Evolutionary conservation across 2,797 vertebrate genomes (phyloP).

Genomic region (Balearica regulorum): DNA sequence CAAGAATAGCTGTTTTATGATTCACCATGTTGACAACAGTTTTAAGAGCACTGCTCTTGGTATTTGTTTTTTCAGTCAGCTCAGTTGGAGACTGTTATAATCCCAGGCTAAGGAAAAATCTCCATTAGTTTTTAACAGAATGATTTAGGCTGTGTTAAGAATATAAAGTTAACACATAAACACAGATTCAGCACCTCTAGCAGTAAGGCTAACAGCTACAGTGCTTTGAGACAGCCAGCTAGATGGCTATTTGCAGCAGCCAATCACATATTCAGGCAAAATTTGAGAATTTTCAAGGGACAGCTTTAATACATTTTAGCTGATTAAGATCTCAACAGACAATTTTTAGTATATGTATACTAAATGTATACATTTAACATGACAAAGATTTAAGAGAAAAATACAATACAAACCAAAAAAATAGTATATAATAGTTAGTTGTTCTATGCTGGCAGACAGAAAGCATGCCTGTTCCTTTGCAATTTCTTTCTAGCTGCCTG

Average conservation of each 20-base stretch:
- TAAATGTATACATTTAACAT: not conserved
- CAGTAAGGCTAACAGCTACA: not conserved
- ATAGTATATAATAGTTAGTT: not conserved
- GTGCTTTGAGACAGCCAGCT: fast-evolving
- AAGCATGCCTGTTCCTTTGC: not conserved
- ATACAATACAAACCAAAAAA: not conserved
- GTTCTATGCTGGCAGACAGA: not conserved
- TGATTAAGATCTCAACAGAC: not conserved
- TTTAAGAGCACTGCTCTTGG: not conserved
- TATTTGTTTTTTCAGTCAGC: not conserved
- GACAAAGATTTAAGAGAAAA: not conserved
- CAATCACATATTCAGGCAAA: not conserved
- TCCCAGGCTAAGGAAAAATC: not conserved
- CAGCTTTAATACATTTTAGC: not conserved
- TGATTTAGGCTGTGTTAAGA: not conserved
- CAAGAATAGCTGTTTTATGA: not conserved
- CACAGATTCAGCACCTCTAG: not conserved
- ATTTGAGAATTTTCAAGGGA: not conserved
- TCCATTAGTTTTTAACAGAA: not conserved
- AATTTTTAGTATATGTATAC: not conserved
- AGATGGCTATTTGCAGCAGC: not conserved
- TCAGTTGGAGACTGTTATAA: not conserved
- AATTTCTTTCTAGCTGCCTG: not conserved
- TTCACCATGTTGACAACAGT: not conserved
- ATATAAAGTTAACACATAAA: not conserved